These are phyloP conservation scores for Coleophora flavipennella DNA, from an alignment of 2,888 invertebrate species.

Conservation along the genomic window DNA sequence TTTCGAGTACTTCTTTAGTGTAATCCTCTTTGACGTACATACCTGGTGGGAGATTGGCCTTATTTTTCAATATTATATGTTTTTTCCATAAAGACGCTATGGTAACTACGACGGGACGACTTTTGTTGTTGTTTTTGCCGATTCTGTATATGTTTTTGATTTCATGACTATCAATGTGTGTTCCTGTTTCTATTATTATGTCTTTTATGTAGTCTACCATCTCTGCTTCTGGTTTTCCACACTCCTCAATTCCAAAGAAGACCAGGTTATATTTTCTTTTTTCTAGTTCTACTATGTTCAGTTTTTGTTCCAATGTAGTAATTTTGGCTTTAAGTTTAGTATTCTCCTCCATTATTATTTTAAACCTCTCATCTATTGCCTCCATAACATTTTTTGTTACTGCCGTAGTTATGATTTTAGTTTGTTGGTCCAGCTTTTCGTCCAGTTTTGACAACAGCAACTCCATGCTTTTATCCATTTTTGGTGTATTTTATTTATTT, in stretches of 20 bases:
- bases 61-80: constrained; percentile 4
- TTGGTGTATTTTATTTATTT: too few species aligned
- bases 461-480: constrained; percentile 5
- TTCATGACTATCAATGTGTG: constrained; percentile 1
- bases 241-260: constrained; percentile 10
- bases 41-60: background rate
- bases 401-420: constrained; percentile 7
- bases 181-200: constrained; percentile 3
- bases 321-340: constrained; percentile 12
- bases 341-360: constrained; percentile 12
- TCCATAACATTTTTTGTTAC: constrained; percentile 11
- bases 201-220: constrained; percentile 9
- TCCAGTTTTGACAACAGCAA: constrained; percentile 3
- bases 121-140: too few species aligned
- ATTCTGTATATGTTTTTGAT: background rate
- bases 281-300: constrained; percentile 8
- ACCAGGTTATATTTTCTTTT: constrained; percentile 11
- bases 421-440: constrained; percentile 10
- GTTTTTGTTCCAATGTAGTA: constrained; percentile 9
- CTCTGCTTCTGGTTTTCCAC: constrained; percentile 5
- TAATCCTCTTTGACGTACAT: background rate
- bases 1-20: background rate
- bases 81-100: constrained; percentile 10
- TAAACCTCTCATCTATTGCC: constrained; percentile 8
- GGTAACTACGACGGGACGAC: constrained; percentile 1